Evolutionary conservation across 2,113 vertebrate genomes (phyloP), one percentile per base, ranked within the genome.

Genomic region (Telmatochromis brichardi): DNA sequence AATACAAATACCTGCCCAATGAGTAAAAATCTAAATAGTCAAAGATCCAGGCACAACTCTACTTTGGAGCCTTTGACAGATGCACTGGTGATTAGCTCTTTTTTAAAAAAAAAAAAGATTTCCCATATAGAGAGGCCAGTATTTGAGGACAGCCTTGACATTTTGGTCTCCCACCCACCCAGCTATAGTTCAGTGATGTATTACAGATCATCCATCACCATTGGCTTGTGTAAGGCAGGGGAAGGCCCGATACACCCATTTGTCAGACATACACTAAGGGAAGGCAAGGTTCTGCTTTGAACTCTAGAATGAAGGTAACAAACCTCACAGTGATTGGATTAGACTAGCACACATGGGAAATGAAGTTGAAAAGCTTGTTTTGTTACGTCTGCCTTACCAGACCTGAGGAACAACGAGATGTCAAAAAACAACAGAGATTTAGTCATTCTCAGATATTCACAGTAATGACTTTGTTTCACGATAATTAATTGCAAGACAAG

Each of bases 151-250:
- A 80, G 12, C 31, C 65, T 47, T 76, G 33, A 85, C 79, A 76
- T 53, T 26, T 45, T 54, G 68, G 51, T 50, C 73, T 28, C 45
- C 80, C 76, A 71, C 51, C 85, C 80, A 86, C 50, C 15, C 9
- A 53, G 86, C 80, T 65, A 31, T 76, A 65, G 81, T 68, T 85
- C 50, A 47, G 58, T 92, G 85, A 90, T 89, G 81, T 82, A 89
- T 91, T 86, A 51, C 65, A 71, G 54, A 71, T 82, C 63, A 92
- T 93, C 88, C 50, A 85, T 94, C 91, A 88, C 58, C 84, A 84
- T 42, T 88, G 87, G 86, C 82, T 71, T 15, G 60, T 13, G 33
- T 40, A 80, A 37, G 51, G 55, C 78, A 85, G 42, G 57, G 81
- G 60, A 80, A 57, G 84, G 26, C 81, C 80, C 3, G 54, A 71